A percentile compares a stretch with the other conserved stretches of the same genome.
Conservation (phyloP, 2,888 invertebrate species). For the Plemyria rubiginata region DNA sequence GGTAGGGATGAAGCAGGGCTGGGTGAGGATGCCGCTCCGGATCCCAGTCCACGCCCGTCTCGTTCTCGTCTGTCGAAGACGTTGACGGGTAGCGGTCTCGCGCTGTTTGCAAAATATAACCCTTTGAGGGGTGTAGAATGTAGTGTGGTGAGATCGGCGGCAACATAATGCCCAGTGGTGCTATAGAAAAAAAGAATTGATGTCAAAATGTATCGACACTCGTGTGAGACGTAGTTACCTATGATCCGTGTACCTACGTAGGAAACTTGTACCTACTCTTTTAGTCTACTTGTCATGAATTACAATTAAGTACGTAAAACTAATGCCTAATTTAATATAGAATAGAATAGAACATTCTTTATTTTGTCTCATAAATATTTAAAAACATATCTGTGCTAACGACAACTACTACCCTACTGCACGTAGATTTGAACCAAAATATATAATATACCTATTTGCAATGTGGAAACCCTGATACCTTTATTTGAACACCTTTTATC, state of each 20-base stretch:
- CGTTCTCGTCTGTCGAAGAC: constrained; percentile 88
- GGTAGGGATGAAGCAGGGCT: constrained; percentile 52
- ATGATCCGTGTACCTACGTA: background rate
- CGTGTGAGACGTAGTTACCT: background rate
- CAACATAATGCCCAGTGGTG: constrained; percentile 21
- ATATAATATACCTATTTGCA: no score
- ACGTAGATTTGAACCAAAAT: no score
- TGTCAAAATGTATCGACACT: background rate
- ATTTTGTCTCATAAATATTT: no score
- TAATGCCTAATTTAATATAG: no score
- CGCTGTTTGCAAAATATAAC: constrained; percentile 65
- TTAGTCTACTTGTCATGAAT: no score
- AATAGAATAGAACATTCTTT: no score
- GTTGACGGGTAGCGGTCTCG: constrained; percentile 88
- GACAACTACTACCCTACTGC: no score
- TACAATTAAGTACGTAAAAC: no score
- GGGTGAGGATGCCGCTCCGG: constrained; percentile 55
- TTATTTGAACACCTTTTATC: background rate
- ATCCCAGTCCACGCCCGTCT: constrained; percentile 85
- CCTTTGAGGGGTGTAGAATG: constrained; percentile 28
- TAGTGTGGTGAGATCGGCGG: constrained; percentile 25
- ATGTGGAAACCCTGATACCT: background rate
- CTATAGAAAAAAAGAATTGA: constrained; percentile 24
- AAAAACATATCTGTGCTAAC: no score
- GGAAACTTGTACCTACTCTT: no score